Evolutionary conservation across 2,113 vertebrate genomes (phyloP), one percentile per base, ranked within the genome.

Genomic region (Catagonus wagneri): DNA sequence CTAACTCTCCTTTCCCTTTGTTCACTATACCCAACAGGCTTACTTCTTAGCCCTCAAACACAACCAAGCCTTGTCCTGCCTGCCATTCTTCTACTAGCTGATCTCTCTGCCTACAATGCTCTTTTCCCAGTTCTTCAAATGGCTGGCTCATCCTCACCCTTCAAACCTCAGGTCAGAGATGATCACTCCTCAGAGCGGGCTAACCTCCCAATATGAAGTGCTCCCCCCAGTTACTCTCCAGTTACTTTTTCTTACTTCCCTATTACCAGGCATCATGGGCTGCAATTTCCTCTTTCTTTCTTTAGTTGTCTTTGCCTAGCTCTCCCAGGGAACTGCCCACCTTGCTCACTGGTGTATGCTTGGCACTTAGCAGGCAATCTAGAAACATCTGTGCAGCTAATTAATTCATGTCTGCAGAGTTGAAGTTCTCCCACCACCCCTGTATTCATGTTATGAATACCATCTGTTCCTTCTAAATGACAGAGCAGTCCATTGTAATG

Each of bases 331-430:
- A 86, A 83, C 4, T 80, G 63, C 52, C 65, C 91, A 13, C 74
- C 71, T 39, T 50, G 16, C 39, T 96, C 58, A 75, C 39, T 83
- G 52, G 11, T 16, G 58, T 27, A 87, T 19, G 39, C n/a, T 29
- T 88, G 29, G 32, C 39, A 74, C 25, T 93, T 75, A 81, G 32
- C 4, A 88, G 52, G 39, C 10, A 60, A 32, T 93, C 90, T 89
- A 54, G 85, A 92, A 90, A 85, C 50, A 89, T 23, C 74, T 75
- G 71, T 80, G 54, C 32, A 94, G 63, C 63, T 86, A 80, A 68
- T 75, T 68, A 88, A 54, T 69, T 79, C 54, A 66, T 52, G 23
- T 63, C 78, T 86, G 52, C 65, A 96, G 23, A 81, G 58, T 0
- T 56, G 27, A 92, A 25, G 25, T 65, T 90, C 36, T 71, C 54